Percentiles rank a stretch among this genome's conserved stretches.
Evolutionary conservation across 2,888 invertebrate genomes (phyloP).

Genomic region (Argyra leucocephala): DNA sequence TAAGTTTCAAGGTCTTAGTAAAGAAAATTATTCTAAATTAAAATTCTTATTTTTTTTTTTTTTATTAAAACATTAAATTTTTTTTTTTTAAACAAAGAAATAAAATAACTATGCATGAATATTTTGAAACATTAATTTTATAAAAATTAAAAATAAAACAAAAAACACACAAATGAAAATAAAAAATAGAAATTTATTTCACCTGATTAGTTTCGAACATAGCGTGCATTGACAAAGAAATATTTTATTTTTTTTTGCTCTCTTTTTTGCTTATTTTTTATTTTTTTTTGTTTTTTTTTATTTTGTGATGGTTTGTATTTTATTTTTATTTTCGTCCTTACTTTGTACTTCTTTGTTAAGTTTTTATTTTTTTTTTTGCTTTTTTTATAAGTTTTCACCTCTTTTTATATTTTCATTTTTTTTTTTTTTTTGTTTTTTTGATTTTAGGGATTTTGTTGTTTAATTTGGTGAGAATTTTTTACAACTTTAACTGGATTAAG

Average conservation of each 20-base stretch:
- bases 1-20: too few species aligned
- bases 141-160: neutral
- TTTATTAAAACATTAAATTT: neutral
- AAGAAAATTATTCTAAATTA: too few species aligned
- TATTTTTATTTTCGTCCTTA: neutral
- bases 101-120: neutral
- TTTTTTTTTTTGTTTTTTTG: neutral
- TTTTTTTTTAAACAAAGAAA: neutral
- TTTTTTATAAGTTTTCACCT: neutral
- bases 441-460: neutral
- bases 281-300: neutral
- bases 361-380: neutral
- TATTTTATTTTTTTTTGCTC: neutral
- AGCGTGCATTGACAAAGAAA: conserved; percentile 1
- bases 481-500: neutral
- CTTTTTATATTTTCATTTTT: neutral
- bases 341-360: neutral
- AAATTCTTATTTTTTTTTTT: too few species aligned
- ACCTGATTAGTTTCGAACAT: conserved; percentile 13
- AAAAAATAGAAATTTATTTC: neutral
- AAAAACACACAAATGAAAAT: neutral
- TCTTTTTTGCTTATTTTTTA: neutral
- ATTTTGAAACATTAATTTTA: neutral
- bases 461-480: conserved; percentile 4
- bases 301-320: too few species aligned